These are phyloP conservation scores for Asarcornis scutulata DNA, from an alignment of 2,113 vertebrate genomes.

Conservation along the genomic window DNA sequence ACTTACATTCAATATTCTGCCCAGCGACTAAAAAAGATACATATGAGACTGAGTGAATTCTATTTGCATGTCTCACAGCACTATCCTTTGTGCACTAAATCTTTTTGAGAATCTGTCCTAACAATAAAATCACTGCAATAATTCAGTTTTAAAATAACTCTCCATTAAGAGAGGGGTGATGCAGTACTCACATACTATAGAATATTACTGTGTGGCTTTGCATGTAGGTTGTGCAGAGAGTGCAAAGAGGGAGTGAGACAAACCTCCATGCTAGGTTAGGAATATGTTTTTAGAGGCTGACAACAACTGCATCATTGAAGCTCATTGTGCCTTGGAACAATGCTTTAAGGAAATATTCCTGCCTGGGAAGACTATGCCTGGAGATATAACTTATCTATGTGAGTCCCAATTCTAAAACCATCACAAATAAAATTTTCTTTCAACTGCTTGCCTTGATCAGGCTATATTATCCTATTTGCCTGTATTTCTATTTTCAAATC, in stretches of 20 bases:
- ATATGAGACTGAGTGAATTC: background rate
- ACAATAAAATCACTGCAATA: background rate
- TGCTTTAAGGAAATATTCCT: background rate
- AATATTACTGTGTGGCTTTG: background rate
- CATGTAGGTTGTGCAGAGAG: background rate
- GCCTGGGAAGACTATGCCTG: background rate
- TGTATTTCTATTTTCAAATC: background rate
- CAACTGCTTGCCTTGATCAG: background rate
- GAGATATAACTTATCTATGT: background rate
- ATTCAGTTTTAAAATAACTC: background rate
- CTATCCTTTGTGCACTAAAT: background rate
- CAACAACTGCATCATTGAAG: background rate
- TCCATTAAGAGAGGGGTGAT: background rate
- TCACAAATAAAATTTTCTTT: background rate
- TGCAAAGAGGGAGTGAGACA: background rate
- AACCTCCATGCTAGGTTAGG: background rate
- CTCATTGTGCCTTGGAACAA: background rate
- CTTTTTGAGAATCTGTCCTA: background rate
- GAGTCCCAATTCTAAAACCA: background rate
- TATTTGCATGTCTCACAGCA: background rate
- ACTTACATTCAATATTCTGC: background rate
- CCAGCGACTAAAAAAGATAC: background rate
- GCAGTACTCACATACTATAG: background rate
- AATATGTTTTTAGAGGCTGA: background rate
- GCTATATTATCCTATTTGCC: background rate